Conservation (phyloP, 2,797 vertebrate species). For the Cynodonichthys magdalenae region DNA sequence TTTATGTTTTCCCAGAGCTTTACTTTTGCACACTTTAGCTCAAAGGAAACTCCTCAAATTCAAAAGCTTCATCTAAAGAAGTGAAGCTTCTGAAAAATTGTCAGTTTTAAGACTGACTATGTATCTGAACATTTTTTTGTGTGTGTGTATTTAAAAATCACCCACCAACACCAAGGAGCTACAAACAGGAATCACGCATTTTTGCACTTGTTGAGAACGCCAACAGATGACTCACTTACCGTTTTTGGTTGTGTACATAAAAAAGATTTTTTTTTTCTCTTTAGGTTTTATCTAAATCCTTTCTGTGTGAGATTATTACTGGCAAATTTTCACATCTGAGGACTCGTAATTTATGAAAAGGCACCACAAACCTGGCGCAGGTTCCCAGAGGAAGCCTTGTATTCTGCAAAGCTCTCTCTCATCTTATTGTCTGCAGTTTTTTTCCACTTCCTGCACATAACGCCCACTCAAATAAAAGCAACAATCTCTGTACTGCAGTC, state of each 20-base stretch:
- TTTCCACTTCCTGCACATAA: conserved; percentile 48
- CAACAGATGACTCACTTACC: conserved; percentile 79
- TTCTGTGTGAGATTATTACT: conserved; percentile 29
- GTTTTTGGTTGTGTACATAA: conserved; percentile 36
- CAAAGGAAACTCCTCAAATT: not conserved
- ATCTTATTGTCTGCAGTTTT: conserved; percentile 53
- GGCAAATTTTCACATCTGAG: conserved; percentile 17
- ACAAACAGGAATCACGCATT: conserved; percentile 44
- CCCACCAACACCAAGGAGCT: not conserved
- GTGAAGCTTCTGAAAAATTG: not conserved
- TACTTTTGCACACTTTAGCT: conserved; percentile 1
- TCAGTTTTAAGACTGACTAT: not conserved
- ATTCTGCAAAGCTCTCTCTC: conserved; percentile 35
- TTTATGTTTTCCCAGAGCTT: not conserved
- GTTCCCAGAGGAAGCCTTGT: conserved; percentile 37
- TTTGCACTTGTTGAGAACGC: conserved; percentile 82
- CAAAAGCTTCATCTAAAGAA: not conserved
- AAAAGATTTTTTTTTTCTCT: conserved; percentile 21
- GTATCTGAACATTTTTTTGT: not conserved
- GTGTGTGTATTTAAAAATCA: not conserved
- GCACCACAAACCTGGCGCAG: conserved; percentile 13
- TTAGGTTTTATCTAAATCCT: conserved; percentile 26
- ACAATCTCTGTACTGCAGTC: conserved; percentile 49
- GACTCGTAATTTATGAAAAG: conserved; percentile 29
- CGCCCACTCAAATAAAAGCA: conserved; percentile 43